phyloP scores from a whole-genome alignment of 2,888 invertebrate genomes.

The Habroteleia sp. region DNA sequence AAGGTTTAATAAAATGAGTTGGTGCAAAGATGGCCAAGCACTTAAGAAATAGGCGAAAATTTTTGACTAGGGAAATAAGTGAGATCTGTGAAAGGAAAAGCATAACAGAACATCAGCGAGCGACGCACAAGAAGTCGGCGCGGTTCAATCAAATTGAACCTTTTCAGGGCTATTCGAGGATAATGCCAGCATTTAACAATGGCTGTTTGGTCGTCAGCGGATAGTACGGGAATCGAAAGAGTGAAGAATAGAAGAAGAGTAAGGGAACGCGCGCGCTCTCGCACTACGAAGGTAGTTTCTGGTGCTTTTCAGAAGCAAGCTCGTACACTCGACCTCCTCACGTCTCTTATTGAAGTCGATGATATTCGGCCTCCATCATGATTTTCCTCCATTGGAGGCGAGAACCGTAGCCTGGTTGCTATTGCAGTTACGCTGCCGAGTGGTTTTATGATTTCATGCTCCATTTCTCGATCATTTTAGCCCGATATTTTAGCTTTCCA shows the following conservation, averaged over 20 bases:
- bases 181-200: slow-evolving; percentile 76
- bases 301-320: slow-evolving; percentile 62
- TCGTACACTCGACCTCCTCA: slow-evolving; percentile 64
- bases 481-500: slow-evolving; percentile 69
- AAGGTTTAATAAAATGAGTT: too few species aligned
- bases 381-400: slow-evolving; percentile 67
- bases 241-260: slow-evolving; percentile 59
- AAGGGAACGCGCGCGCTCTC: slow-evolving; percentile 41
- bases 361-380: slow-evolving; percentile 69
- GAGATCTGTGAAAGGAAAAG: slow-evolving; percentile 51
- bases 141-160: slow-evolving; percentile 75
- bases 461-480: slow-evolving; percentile 72
- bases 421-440: slow-evolving; percentile 65
- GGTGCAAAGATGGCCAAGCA: too few species aligned
- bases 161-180: slow-evolving; percentile 71
- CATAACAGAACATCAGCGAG: slow-evolving; percentile 67
- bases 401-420: slow-evolving; percentile 64
- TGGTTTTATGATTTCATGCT: slow-evolving; percentile 76
- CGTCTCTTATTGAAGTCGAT: slow-evolving; percentile 70
- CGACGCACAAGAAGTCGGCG: slow-evolving; percentile 63
- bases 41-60: neutral
- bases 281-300: slow-evolving; percentile 59
- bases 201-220: slow-evolving; percentile 69
- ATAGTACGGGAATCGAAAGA: slow-evolving; percentile 58
- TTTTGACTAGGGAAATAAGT: slow-evolving; percentile 14